Evolutionary conservation across 2,888 invertebrate genomes (phyloP), one percentile per base, ranked within the genome.

Genomic region (Neuroscelio doddi): DNA sequence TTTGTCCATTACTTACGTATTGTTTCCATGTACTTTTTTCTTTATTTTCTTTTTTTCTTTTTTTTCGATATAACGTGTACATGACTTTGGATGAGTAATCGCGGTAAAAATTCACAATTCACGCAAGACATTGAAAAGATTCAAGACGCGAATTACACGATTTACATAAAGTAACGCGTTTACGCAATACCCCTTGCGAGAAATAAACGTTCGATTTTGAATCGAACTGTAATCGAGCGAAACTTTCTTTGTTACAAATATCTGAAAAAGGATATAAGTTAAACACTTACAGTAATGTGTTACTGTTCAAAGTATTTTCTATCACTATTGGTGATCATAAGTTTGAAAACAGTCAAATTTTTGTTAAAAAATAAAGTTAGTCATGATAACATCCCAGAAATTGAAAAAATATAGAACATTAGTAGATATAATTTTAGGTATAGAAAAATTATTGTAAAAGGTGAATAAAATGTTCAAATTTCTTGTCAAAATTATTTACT

Each of bases 201-300:
- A 58, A 67, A 63, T 57, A 34, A 41, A 29, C 55, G 58, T 21
- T 51, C 57, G 57, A 64, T 64, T 64, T 62, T 44, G 41, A 68
- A 64, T 58, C 68, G 61, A 61, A 51, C 52, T 47, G 45, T 27
- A 32, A 30, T 56, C 21, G 51, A 52, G 47, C 53, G 49, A 58
- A 50, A 41, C 42, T 34, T 41, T 41, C 17, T 53, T 57, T 38
- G 38, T 29, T 53, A 64, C 61, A 53, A 61, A 47, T 47, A 16
- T 36, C 10, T 47, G 24, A 30, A 47, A 47, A 47, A 47, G 38
- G 14, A 49, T 34, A 21, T 27, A 44, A 44, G 44, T 44, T 4
- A 27, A 12, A 26, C 44, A 44, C 24, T 41, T 41, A 41, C 24
- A 10, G 24, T 15, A 16, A 44, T 26, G 12, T 44, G 10, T 27